phyloP scores from a whole-genome alignment of 2,888 invertebrate species.

The Boloria euphrosyne region DNA sequence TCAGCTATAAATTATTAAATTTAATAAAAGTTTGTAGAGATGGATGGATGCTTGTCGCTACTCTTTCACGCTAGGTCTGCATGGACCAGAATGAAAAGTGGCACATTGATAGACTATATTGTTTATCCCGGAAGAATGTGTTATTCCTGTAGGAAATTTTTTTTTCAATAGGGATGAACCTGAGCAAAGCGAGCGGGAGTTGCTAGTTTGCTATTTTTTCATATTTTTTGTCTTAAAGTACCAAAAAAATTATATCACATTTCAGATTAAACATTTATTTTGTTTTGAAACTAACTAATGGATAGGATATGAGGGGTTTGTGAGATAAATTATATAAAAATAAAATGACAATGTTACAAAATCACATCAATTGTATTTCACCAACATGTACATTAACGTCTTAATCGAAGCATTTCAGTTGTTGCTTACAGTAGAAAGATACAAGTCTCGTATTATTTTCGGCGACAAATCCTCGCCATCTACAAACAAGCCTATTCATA shows the following conservation, averaged over 20 bases:
- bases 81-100: too few relatives aligned
- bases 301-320: not conserved
- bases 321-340: constrained; percentile 51
- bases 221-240: too few relatives aligned
- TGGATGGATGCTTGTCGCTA: too few relatives aligned
- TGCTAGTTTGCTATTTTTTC: too few relatives aligned
- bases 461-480: constrained; percentile 59
- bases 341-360: constrained; percentile 69
- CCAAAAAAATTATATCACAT: not conserved
- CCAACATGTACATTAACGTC: constrained; percentile 81
- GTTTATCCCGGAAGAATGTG: too few relatives aligned
- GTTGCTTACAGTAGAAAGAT: constrained; percentile 75
- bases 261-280: not conserved
- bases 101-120: too few relatives aligned
- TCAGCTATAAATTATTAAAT: too few relatives aligned
- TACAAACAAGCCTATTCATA: constrained; percentile 75
- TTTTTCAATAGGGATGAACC: too few relatives aligned
- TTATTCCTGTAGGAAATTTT: too few relatives aligned
- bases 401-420: constrained; percentile 79
- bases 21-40: too few relatives aligned
- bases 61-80: too few relatives aligned
- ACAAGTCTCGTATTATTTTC: constrained; percentile 63
- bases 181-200: too few relatives aligned
- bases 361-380: constrained; percentile 83
- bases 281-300: not conserved